A percentile compares a stretch with the other conserved stretches of the same genome.
Conservation (phyloP, 2,888 invertebrate genomes). For the Eurytoma californica region DNA sequence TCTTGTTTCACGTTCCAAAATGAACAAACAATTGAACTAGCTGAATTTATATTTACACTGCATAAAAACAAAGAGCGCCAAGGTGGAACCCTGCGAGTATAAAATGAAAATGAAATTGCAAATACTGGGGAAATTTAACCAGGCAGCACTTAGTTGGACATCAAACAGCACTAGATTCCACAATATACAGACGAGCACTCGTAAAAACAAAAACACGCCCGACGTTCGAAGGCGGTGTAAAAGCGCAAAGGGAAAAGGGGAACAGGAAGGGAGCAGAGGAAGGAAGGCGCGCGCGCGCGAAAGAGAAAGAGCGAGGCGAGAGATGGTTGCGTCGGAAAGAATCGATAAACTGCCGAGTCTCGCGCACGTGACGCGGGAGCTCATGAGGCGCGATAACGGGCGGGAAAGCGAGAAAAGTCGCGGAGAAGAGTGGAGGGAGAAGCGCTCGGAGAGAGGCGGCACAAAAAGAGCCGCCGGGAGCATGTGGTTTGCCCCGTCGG, state of each 20-base stretch:
- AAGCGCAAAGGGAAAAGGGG: background rate
- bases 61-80: no score
- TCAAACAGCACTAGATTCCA: no score
- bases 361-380: constrained; percentile 42
- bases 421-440: background rate
- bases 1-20: no score
- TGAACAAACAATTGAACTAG: no score
- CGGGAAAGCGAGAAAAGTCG: constrained; percentile 8
- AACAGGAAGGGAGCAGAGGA: constrained; percentile 3
- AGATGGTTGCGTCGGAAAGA: constrained; percentile 22
- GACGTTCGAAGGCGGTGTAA: no score
- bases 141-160: no score
- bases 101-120: no score
- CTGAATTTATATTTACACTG: no score
- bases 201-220: no score
- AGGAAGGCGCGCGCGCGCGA: background rate
- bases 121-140: no score
- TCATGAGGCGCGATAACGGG: constrained; percentile 39
- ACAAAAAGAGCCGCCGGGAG: background rate
- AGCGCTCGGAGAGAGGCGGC: constrained; percentile 1
- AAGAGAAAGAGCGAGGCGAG: background rate
- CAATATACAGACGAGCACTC: no score
- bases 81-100: no score
- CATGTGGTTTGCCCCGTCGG: background rate
- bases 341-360: constrained; percentile 48